phyloP scores from a whole-genome alignment of 1,140 invertebrate genomes.

The Pantala flavescens region DNA sequence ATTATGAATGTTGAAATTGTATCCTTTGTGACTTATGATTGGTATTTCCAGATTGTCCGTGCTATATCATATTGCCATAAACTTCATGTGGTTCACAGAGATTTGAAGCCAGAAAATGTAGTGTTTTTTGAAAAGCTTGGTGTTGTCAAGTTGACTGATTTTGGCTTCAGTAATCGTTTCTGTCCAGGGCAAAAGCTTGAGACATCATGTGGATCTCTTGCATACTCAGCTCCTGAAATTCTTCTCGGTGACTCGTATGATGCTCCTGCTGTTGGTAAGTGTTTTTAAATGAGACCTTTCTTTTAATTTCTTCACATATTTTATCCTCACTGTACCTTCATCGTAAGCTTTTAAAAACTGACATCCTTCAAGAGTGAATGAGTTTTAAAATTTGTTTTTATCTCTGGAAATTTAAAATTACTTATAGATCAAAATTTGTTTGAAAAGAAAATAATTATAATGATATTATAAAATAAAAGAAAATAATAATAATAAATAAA shows the following conservation, averaged over 20 bases:
- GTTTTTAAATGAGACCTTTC: not conserved
- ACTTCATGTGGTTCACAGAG: conserved; percentile 84
- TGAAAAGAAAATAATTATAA: no score
- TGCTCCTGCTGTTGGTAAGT: conserved; percentile 81
- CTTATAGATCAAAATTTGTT: no score
- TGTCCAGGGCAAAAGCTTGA: conserved; percentile 94
- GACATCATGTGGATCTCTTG: conserved; percentile 97
- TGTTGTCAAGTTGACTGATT: conserved; percentile 97
- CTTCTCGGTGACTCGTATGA: conserved; percentile 90
- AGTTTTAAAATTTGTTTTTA: no score
- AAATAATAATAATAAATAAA: no score
- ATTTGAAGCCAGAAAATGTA: conserved; percentile 98
- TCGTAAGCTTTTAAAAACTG: no score
- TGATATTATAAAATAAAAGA: no score
- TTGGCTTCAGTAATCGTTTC: conserved; percentile 97
- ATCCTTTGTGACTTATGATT: not conserved
- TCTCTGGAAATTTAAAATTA: no score
- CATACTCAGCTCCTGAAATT: conserved; percentile 99
- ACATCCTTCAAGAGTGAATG: no score
- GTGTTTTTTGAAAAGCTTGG: conserved; percentile 97
- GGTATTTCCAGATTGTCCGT: conserved; percentile 80
- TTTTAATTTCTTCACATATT: no score
- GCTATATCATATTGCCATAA: conserved; percentile 98
- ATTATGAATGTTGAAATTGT: no score
- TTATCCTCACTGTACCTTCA: no score